A percentile compares a stretch with the other conserved stretches of the same genome.
Conservation (phyloP, 2,113 vertebrate species). For the Ranitomeya variabilis region DNA sequence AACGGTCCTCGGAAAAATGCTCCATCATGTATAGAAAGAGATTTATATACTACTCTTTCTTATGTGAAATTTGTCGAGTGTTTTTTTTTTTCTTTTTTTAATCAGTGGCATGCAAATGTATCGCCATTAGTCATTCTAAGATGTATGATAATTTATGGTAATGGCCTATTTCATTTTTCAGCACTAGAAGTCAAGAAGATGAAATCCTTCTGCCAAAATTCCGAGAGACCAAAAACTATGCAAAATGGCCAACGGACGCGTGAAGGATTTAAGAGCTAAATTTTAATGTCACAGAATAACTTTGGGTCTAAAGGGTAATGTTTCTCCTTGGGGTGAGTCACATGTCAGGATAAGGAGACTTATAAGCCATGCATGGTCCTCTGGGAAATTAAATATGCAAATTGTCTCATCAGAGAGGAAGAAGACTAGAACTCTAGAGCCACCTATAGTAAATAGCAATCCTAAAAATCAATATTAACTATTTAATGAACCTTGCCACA, state of each 20-base stretch:
- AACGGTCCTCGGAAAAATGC: background rate
- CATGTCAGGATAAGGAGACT: too few species aligned
- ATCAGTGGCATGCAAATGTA: constrained; percentile 37
- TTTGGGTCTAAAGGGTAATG: too few species aligned
- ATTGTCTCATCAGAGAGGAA: too few species aligned
- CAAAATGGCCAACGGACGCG: background rate
- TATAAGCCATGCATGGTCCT: too few species aligned
- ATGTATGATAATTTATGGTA: constrained; percentile 41
- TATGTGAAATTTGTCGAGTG: background rate
- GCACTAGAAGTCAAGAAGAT: background rate
- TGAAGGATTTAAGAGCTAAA: background rate
- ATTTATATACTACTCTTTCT: background rate
- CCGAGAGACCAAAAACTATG: background rate
- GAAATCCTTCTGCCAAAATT: background rate
- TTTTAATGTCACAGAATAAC: background rate
- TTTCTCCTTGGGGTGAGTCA: too few species aligned
- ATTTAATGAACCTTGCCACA: too few species aligned
- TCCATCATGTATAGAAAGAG: background rate
- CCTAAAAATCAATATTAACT: too few species aligned
- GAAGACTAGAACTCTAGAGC: too few species aligned
- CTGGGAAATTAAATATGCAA: too few species aligned
- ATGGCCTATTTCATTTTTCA: background rate
- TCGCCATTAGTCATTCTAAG: constrained; percentile 30
- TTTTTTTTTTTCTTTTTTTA: constrained; percentile 1
- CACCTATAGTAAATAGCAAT: too few species aligned